Evolutionary conservation across 2,888 invertebrate species (phyloP).

Genomic region (Phengaris arion): DNA sequence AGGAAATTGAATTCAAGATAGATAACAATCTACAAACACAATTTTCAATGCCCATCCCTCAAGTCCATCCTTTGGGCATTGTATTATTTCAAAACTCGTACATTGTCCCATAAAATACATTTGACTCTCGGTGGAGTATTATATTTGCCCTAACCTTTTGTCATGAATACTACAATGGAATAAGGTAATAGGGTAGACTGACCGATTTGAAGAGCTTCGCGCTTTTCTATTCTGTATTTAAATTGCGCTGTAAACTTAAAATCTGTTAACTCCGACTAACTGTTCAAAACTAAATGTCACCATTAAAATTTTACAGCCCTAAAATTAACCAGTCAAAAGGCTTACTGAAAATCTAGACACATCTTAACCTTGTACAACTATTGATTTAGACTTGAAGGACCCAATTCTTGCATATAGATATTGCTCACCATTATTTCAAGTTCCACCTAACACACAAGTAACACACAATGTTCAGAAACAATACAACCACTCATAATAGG

Average conservation of each 20-base stretch:
- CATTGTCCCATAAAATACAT: conserved; percentile 23
- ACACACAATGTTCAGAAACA: not conserved
- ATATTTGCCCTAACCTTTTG: conserved; percentile 29
- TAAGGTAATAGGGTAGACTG: conserved; percentile 21
- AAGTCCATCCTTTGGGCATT: conserved; percentile 26
- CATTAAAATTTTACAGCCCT: too few relatives aligned
- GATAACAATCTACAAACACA: conserved; percentile 23
- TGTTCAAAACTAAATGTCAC: too few relatives aligned
- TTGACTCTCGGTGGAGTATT: conserved; percentile 24
- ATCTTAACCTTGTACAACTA: not conserved
- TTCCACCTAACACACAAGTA: conserved; percentile 8
- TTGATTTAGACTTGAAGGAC: not conserved
- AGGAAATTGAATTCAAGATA: conserved; percentile 18
- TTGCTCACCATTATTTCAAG: not conserved
- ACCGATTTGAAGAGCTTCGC: not conserved
- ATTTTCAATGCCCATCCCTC: conserved; percentile 27
- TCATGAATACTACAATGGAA: conserved; percentile 24
- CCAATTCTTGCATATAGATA: not conserved
- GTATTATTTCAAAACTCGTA: conserved; percentile 25
- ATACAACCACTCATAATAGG: not conserved
- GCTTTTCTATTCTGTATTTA: not conserved
- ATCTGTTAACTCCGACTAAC: too few relatives aligned
- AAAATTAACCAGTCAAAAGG: too few relatives aligned
- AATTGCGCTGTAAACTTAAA: not conserved
- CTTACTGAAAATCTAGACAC: not conserved